Evolutionary conservation across 1,140 invertebrate species (phyloP).

Genomic region (Drosophila trapezifrons): DNA sequence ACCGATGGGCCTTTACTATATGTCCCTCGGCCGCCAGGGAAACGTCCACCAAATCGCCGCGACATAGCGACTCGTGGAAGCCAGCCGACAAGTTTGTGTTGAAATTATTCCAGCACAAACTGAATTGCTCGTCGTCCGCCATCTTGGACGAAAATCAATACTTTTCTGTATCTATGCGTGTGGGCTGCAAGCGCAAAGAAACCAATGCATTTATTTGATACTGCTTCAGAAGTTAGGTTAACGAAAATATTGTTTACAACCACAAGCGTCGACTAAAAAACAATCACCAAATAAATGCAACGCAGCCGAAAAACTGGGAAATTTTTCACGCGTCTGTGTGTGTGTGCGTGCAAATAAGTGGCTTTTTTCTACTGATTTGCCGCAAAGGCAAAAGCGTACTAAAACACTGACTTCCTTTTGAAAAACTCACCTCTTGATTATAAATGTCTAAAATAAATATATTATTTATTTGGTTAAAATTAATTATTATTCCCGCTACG

Average conservation of each 20-base stretch:
- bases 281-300: slow-evolving; percentile 40
- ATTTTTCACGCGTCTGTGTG: slow-evolving; percentile 59
- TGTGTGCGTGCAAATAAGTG: slow-evolving; percentile 3
- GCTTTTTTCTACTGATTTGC: background rate
- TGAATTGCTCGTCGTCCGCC: slow-evolving; percentile 90
- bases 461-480: slow-evolving; percentile 25
- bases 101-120: slow-evolving; percentile 91
- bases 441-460: slow-evolving; percentile 46
- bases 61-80: slow-evolving; percentile 89
- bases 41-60: slow-evolving; percentile 92
- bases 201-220: slow-evolving; percentile 16
- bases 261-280: slow-evolving; percentile 45
- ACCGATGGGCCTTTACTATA: slow-evolving; percentile 91
- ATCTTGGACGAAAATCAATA: slow-evolving; percentile 85
- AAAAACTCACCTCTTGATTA: slow-evolving; percentile 48
- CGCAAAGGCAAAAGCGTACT: background rate
- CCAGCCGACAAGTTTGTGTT: slow-evolving; percentile 90
- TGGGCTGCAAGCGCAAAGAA: slow-evolving; percentile 36
- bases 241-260: slow-evolving; percentile 58
- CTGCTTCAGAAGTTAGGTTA: slow-evolving; percentile 5
- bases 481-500: slow-evolving; percentile 28
- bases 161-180: slow-evolving; percentile 74
- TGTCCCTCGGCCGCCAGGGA: slow-evolving; percentile 92
- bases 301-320: slow-evolving; percentile 68
- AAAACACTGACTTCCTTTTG: too few relatives aligned